Evolutionary conservation across 1,140 invertebrate genomes (phyloP).

Genomic region (Papilio aristodemus): DNA sequence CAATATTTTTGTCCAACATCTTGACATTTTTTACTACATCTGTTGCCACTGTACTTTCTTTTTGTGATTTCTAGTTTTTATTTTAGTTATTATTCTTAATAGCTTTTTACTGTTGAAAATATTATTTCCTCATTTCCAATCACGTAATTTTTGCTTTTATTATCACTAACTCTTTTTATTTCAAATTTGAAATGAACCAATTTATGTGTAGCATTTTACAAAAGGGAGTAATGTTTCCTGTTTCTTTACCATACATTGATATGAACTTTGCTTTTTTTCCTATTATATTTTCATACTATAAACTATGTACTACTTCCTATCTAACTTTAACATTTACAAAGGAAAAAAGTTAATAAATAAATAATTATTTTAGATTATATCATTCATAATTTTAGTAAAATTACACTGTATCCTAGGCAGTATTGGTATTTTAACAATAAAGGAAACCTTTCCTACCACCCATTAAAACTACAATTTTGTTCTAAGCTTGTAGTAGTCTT

Average conservation of each 20-base stretch:
- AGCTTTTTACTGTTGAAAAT: neutral
- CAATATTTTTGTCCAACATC: slow-evolving; percentile 38
- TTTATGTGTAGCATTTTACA: slow-evolving; percentile 1
- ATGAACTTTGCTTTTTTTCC: neutral
- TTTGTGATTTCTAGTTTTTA: slow-evolving; percentile 17
- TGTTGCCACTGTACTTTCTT: slow-evolving; percentile 34
- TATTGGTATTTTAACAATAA: too few species aligned
- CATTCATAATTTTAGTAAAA: too few species aligned
- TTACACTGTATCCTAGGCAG: too few species aligned
- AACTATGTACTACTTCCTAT: neutral
- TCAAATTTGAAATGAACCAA: neutral
- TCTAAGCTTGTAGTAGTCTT: too few species aligned
- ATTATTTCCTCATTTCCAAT: neutral
- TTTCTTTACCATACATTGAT: neutral
- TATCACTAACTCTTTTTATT: neutral
- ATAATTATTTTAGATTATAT: too few species aligned
- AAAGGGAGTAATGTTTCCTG: neutral
- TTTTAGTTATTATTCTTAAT: neutral
- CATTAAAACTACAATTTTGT: too few species aligned
- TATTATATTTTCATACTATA: neutral
- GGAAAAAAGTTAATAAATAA: slow-evolving; percentile 1
- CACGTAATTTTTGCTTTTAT: neutral
- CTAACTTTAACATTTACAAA: neutral
- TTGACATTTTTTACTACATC: slow-evolving; percentile 44
- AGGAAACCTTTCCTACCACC: too few species aligned